Evolutionary conservation across 53 echinoderm and acorn worm species (phyloP).

Genomic region (Patiria pectinifera): DNA sequence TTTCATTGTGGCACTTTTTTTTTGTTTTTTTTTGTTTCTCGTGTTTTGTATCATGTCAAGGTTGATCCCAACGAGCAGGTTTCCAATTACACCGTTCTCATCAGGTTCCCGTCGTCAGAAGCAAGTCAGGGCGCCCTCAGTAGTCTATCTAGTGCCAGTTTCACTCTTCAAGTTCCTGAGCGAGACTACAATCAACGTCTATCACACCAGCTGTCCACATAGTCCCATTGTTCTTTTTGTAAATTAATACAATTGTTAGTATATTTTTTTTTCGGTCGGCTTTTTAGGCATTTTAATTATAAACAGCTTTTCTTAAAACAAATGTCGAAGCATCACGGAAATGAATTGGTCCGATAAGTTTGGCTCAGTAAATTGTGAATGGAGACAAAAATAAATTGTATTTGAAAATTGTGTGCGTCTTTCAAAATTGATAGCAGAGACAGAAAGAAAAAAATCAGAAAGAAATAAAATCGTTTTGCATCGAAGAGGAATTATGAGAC

Average conservation of each 20-base stretch:
- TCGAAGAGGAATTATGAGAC: constrained; percentile 34
- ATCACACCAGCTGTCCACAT: constrained; percentile 47
- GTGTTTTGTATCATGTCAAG: neutral
- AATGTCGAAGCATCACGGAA: constrained; percentile 12
- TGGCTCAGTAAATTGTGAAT: constrained; percentile 8
- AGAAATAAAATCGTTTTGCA: constrained; percentile 10
- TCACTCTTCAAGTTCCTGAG: constrained; percentile 77
- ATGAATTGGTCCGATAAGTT: constrained; percentile 16
- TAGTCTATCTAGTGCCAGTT: constrained; percentile 80
- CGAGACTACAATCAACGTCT: constrained; percentile 69
- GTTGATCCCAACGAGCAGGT: constrained; percentile 76
- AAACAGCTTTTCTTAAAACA: constrained; percentile 42
- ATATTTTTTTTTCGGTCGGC: constrained; percentile 15
- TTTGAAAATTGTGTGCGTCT: constrained; percentile 37
- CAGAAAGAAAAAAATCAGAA: neutral
- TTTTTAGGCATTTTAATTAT: constrained; percentile 56
- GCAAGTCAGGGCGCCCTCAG: constrained; percentile 77
- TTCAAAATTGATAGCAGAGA: constrained; percentile 33
- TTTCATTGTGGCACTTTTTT: constrained; percentile 12
- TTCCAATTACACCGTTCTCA: constrained; percentile 83
- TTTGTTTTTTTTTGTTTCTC: neutral
- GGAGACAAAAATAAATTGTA: neutral
- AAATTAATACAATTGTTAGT: constrained; percentile 28
- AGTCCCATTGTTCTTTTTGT: constrained; percentile 53
- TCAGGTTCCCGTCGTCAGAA: constrained; percentile 76